Evolutionary conservation across 2,113 vertebrate genomes (phyloP).

Genomic region (Callipepla californica): DNA sequence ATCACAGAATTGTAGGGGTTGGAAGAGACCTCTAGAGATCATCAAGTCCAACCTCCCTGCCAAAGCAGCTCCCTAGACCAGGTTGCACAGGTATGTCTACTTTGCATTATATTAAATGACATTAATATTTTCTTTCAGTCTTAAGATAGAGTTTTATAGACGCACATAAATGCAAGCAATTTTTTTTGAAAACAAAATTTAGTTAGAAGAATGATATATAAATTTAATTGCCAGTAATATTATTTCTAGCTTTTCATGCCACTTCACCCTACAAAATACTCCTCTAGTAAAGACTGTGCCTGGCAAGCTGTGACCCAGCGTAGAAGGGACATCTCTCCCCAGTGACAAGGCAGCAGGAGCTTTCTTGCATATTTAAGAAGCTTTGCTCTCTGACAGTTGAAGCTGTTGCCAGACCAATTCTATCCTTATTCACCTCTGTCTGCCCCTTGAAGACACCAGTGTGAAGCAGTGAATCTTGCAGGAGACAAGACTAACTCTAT

Average conservation of each 20-base stretch:
- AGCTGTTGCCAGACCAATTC: not conserved
- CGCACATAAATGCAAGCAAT: not conserved
- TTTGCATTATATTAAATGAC: not conserved
- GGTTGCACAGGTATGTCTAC: not conserved
- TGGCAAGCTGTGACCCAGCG: not conserved
- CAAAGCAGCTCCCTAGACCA: too few species aligned
- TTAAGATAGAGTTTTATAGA: not conserved
- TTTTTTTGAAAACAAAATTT: fast-evolving
- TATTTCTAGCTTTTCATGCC: not conserved
- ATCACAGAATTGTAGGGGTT: too few species aligned
- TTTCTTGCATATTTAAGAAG: not conserved
- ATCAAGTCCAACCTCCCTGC: too few species aligned
- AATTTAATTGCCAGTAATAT: not conserved
- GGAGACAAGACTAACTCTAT: slow-evolving; percentile 24
- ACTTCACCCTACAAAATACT: not conserved
- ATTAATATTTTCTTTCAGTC: not conserved
- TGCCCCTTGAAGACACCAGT: not conserved
- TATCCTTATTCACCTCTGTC: not conserved
- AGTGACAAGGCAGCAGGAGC: not conserved
- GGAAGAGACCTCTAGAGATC: too few species aligned
- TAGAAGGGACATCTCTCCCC: not conserved
- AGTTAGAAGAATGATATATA: not conserved
- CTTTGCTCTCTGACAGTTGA: not conserved
- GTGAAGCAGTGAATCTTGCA: not conserved
- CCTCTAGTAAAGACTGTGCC: not conserved